Base-by-base conservation (phyloP, 1,140 invertebrate genomes). In the Daktulosphaira vitifoliae region DNA sequence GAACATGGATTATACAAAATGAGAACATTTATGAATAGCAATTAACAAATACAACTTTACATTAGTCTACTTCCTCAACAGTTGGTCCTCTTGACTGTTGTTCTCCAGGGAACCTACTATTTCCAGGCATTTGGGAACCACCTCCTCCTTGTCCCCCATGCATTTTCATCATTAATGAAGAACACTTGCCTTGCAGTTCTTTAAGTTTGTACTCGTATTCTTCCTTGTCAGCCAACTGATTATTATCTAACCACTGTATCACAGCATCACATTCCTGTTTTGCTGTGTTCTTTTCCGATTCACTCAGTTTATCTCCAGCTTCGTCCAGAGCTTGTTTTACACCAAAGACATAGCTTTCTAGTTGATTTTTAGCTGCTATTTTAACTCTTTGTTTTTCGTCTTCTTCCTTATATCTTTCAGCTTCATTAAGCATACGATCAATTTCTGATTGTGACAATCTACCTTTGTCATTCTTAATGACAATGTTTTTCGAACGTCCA, bases 321-420 rank as follows among this genome's bases (percentile, higher is more conserved):
- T n/a, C n/a, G n/a, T n/a, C n/a, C 72, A 88, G 85, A 20, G 92
- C 94, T 53, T 88, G 88, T 81, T 96, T 96, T 84, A 97, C 94
- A 81, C 92, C 93, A 82, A 96, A 98, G 77, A 91, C 92, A 77
- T 97, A 98, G 44, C 90, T 92, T 74, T 98, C 95, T 4, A 88
- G 73, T 52, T 78, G 74, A 71, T 89, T 88, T 68, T 84, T 82
- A 50, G 82, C 79, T n/a, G 48, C n/a, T n/a, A n/a, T n/a, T n/a
- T 18, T 18, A 15, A 11, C n/a, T 87, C 87, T 2, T n/a, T n/a
- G n/a, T n/a, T n/a, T n/a, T n/a, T n/a, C n/a, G n/a, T n/a, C n/a
- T n/a, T n/a, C n/a, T n/a, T n/a, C n/a, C n/a, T n/a, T n/a, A n/a
- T n/a, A n/a, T n/a, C n/a, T n/a, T n/a, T n/a, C n/a, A n/a, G n/a